Percentiles rank a stretch among this genome's conserved stretches.
These are phyloP conservation scores for Nyctalus aviator DNA, from an alignment of 2,797 vertebrate species.

Conservation along the genomic window DNA sequence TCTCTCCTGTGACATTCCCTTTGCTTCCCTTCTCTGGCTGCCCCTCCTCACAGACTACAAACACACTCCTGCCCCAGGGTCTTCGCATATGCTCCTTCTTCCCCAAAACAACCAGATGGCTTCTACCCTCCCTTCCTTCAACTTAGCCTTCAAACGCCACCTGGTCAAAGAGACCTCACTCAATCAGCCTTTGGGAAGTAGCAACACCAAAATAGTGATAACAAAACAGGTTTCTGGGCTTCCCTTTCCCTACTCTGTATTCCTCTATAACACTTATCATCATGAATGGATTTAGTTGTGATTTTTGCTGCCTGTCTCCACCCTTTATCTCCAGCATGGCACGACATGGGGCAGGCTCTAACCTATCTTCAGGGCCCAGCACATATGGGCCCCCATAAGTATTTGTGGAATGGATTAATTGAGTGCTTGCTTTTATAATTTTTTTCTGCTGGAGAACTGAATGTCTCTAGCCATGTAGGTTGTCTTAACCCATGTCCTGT, in stretches of 20 bases:
- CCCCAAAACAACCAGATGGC: not conserved
- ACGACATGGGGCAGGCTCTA: not conserved
- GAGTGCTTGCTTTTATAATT: not conserved
- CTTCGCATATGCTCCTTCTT: not conserved
- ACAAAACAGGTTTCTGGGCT: not conserved
- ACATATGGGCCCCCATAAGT: not conserved
- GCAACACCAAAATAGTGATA: not conserved
- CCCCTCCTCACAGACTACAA: not conserved
- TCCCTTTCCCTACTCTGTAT: not conserved
- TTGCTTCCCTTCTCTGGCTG: not conserved
- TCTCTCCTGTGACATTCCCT: rapidly evolving
- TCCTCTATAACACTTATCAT: not conserved
- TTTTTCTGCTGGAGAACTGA: conserved; percentile 7
- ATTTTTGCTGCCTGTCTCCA: not conserved
- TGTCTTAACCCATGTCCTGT: not conserved
- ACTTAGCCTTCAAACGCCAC: not conserved
- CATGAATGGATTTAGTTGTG: not conserved
- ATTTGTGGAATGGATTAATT: not conserved
- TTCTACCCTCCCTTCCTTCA: not conserved
- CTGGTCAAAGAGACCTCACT: not conserved
- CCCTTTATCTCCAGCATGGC: not conserved
- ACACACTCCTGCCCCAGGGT: not conserved
- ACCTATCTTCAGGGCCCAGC: not conserved
- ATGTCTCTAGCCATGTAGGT: not conserved
- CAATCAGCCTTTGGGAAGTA: not conserved